These are phyloP conservation scores for Eudyptes chrysolophus DNA, from an alignment of 2,113 vertebrate genomes.

Conservation along the genomic window DNA sequence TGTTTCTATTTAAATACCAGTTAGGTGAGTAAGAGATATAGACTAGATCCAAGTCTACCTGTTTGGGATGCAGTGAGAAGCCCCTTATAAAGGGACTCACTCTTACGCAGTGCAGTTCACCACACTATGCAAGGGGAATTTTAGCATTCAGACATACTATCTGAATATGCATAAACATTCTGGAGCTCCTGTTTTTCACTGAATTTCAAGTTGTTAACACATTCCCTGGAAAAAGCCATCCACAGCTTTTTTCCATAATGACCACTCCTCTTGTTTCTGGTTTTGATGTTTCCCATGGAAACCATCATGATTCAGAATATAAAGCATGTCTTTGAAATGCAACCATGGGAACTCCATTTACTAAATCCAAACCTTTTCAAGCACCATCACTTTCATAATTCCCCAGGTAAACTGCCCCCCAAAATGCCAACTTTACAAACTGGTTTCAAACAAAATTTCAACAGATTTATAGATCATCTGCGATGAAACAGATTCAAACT, in stretches of 20 bases:
- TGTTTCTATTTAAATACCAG: background rate
- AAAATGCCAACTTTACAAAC: background rate
- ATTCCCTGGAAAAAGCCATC: conserved; percentile 26
- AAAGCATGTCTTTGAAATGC: background rate
- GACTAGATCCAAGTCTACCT: background rate
- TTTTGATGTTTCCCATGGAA: conserved; percentile 31
- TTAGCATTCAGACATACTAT: background rate
- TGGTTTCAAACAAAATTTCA: background rate
- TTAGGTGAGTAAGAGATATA: background rate
- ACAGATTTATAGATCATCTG: background rate
- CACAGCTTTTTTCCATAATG: conserved; percentile 3
- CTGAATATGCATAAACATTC: conserved; percentile 29
- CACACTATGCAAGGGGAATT: background rate
- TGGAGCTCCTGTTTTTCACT: background rate
- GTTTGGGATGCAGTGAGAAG: background rate
- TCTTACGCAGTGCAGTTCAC: background rate
- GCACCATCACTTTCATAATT: background rate
- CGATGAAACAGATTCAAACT: background rate
- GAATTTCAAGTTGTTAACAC: conserved; percentile 12
- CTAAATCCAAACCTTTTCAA: background rate
- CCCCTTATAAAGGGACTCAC: background rate
- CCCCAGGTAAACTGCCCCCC: background rate
- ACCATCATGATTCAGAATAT: conserved; percentile 15
- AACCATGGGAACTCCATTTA: background rate
- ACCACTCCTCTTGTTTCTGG: background rate